phyloP scores from a whole-genome alignment of 1,140 invertebrate species.

The Drosophila pandora region DNA sequence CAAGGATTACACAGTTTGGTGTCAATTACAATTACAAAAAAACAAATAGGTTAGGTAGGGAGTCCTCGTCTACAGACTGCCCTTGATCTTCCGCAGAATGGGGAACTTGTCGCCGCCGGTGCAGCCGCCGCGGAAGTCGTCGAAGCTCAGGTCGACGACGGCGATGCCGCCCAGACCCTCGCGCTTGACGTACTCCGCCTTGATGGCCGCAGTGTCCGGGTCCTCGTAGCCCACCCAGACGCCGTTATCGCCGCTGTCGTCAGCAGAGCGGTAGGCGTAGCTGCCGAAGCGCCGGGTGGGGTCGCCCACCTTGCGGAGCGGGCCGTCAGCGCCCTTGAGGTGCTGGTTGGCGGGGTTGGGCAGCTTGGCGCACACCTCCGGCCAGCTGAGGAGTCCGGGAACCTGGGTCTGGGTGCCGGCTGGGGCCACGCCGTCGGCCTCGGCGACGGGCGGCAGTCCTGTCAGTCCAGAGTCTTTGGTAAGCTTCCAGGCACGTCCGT shows the following conservation, averaged over 20 bases:
- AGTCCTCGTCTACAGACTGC: conserved; percentile 84
- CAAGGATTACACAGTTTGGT: conserved; percentile 30
- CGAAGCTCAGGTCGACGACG: conserved; percentile 91
- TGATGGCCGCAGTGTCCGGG: conserved; percentile 91
- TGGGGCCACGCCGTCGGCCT: conserved; percentile 88
- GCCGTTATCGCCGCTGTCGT: conserved; percentile 88
- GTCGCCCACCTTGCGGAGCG: conserved; percentile 89
- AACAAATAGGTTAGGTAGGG: not conserved
- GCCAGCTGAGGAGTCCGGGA: conserved; percentile 90
- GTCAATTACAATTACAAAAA: conserved; percentile 5
- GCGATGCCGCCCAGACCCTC: conserved; percentile 92
- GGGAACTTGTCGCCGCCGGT: conserved; percentile 90
- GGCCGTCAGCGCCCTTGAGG: conserved; percentile 86
- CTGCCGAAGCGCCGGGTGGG: conserved; percentile 90
- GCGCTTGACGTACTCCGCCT: conserved; percentile 89
- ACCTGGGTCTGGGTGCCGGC: conserved; percentile 87
- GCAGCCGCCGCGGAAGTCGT: conserved; percentile 93
- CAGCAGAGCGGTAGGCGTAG: conserved; percentile 90
- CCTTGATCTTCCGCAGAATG: conserved; percentile 87
- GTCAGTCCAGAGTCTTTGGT: conserved; percentile 89
- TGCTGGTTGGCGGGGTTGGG: conserved; percentile 87
- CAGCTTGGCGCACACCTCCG: conserved; percentile 91
- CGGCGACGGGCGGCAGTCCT: conserved; percentile 89
- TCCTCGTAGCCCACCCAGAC: conserved; percentile 97
- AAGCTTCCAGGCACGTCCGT: conserved; percentile 92